Conservation (phyloP, 2,113 vertebrate species). For the Rhinogobius similis region DNA sequence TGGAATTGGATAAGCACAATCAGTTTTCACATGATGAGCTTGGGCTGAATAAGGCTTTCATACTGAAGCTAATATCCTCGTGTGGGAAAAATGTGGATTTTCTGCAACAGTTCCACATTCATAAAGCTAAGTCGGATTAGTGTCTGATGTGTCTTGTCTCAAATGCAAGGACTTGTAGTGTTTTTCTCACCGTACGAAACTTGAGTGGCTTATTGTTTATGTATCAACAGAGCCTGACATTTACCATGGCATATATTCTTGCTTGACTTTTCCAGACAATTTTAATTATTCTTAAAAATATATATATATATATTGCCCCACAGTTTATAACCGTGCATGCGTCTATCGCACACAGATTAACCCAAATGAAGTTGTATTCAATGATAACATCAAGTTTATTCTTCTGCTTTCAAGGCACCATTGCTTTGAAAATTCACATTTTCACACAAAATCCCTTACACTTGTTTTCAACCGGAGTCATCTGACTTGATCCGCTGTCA, state of each 20-base stretch:
- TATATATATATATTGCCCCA: too few species aligned
- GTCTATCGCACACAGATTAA: too few species aligned
- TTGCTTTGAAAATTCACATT: too few species aligned
- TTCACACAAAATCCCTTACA: too few species aligned
- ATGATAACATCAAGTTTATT: too few species aligned
- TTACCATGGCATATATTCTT: neutral
- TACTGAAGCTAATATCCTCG: neutral
- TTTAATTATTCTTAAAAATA: too few species aligned
- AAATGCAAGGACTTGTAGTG: neutral
- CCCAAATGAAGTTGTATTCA: too few species aligned
- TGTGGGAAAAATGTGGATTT: slow-evolving; percentile 1
- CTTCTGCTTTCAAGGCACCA: too few species aligned
- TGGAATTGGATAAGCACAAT: neutral
- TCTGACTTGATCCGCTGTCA: too few species aligned
- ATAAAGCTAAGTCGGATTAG: neutral
- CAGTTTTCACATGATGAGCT: slow-evolving; percentile 5
- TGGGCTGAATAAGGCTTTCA: neutral
- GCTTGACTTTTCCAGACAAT: neutral
- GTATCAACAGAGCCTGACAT: neutral
- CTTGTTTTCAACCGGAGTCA: too few species aligned
- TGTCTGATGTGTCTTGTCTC: neutral
- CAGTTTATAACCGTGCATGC: too few species aligned
- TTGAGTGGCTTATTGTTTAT: neutral
- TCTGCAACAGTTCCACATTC: neutral
- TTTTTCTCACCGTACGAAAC: neutral